Percentiles rank a stretch among this genome's conserved stretches.
Conservation (phyloP, 2,797 vertebrate species). For the Gobio occitaniae region DNA sequence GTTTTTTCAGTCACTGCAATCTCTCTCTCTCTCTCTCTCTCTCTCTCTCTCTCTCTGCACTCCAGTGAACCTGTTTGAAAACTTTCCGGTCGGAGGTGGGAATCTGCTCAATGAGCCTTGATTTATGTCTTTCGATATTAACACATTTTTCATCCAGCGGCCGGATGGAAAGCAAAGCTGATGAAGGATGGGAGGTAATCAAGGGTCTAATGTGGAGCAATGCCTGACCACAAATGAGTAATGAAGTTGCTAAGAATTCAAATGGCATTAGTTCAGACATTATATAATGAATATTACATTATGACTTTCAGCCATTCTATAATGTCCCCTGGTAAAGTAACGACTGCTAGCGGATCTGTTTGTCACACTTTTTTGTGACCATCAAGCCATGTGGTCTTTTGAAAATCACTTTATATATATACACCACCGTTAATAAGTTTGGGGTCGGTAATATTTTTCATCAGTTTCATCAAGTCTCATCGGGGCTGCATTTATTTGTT, state of each 20-base stretch:
- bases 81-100: slow-evolving; percentile 49
- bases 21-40: background rate
- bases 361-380: slow-evolving; percentile 5
- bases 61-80: slow-evolving; percentile 33
- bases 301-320: slow-evolving; percentile 53
- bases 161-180: slow-evolving; percentile 55
- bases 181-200: slow-evolving; percentile 67
- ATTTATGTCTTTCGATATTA: slow-evolving; percentile 66
- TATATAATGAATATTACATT: slow-evolving; percentile 54
- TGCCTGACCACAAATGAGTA: slow-evolving; percentile 60
- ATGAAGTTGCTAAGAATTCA: slow-evolving; percentile 60
- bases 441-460: too few relatives aligned
- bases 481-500: background rate
- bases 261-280: slow-evolving; percentile 56
- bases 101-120: slow-evolving; percentile 60
- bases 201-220: slow-evolving; percentile 62
- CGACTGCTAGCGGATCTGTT: background rate
- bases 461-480: too few relatives aligned
- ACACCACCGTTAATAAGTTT: too few relatives aligned
- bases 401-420: background rate
- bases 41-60: slow-evolving; percentile 12
- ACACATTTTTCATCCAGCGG: slow-evolving; percentile 61
- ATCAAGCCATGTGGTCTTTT: background rate
- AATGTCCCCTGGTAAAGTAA: slow-evolving; percentile 55
- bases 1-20: too few relatives aligned